Evolutionary conservation across 2,888 invertebrate genomes (phyloP), one percentile per base, ranked within the genome.

Genomic region (Sarcophaga subvicina): DNA sequence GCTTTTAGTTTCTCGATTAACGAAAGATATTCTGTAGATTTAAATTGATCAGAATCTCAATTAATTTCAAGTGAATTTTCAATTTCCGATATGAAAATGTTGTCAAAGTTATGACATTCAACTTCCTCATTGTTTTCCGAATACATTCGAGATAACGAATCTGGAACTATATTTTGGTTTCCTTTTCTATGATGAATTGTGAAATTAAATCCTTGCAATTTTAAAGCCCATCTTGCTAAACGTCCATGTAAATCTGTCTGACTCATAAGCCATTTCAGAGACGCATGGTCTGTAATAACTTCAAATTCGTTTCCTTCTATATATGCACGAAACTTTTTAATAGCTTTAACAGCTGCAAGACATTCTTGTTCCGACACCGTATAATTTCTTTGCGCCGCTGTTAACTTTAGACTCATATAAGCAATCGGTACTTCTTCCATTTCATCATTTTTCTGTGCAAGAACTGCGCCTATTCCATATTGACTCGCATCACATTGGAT

Each of bases 151-250:
- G 75, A 62, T 45, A 63, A 25, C 5, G 47, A 22, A 8, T 75
- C 75, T 22, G 62, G 77, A 10, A 76, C 64, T 17, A 76, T 54
- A 76, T 76, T 63, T 12, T 76, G 47, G 5, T 22, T 77, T 67
- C 77, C 60, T 27, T 77, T 77, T 27, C 77, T n/a, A 59, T 77
- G 67, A 2, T 20, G 45, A 10, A 77, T 77, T 10, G 59, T 59
- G 67, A 77, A 77, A n/a, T 67, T 22, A 59, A 77, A 77, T 17
- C 77, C 77, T 59, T 77, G 77, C 14, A 77, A 27, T 10, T 77
- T 77, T 2, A 77, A 47, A 4, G 75, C 62, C 75, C 75, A 75
- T 17, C 75, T 12, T 4, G 71, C 71, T 6, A 71, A 25, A 12
- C 73, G 63, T 45, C 63, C 73, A 20, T 62, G 54, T 17, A 67